Evolutionary conservation across 2,113 vertebrate species (phyloP).

Genomic region (Garra rufa): DNA sequence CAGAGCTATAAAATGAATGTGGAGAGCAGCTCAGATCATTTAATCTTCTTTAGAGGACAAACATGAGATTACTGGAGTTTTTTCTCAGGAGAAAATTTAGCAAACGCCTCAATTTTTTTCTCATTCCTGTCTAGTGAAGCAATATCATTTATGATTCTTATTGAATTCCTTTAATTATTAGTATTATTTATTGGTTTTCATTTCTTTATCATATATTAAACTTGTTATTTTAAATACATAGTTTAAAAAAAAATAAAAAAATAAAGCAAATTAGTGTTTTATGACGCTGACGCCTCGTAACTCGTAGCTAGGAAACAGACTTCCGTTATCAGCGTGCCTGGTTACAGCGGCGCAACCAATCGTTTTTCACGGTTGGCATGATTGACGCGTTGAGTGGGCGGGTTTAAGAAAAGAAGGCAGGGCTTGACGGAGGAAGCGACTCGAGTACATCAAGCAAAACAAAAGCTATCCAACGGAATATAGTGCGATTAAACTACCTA

Average conservation of each 20-base stretch:
- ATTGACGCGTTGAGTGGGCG: slow-evolving; percentile 21
- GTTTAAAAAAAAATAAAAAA: background rate
- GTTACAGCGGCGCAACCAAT: slow-evolving; percentile 46
- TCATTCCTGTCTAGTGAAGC: background rate
- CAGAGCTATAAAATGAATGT: background rate
- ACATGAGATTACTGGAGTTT: background rate
- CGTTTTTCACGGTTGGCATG: background rate
- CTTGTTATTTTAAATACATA: background rate
- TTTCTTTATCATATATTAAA: background rate
- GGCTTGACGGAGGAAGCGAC: background rate
- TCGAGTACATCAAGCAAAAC: background rate
- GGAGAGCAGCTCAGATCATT: background rate
- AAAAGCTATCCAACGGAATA: background rate
- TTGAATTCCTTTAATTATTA: no score
- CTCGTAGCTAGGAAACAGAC: slow-evolving; percentile 34
- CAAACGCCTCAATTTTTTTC: background rate
- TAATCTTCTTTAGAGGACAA: background rate
- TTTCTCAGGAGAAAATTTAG: background rate
- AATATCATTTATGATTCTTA: no score
- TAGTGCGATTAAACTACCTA: background rate
- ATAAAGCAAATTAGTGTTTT: background rate
- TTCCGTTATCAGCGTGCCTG: slow-evolving; percentile 32
- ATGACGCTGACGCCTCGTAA: slow-evolving; percentile 14
- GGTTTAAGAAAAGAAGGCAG: slow-evolving; percentile 1
- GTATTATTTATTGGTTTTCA: no score